Conservation (phyloP, 1,140 invertebrate genomes). For the Drosophila triauraria region DNA sequence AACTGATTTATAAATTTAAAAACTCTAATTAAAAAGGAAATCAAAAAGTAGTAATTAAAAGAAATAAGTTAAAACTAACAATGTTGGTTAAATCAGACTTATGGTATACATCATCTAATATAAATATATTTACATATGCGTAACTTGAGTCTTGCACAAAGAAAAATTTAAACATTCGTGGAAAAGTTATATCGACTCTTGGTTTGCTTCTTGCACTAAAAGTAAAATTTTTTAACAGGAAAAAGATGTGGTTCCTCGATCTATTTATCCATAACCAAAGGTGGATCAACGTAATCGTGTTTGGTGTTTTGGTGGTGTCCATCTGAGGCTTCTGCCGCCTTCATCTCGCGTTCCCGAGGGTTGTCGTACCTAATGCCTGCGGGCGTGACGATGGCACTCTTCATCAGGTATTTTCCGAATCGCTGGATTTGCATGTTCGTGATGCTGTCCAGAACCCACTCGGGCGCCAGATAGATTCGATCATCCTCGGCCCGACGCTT, state of each 20-base stretch:
- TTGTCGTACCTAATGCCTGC: slow-evolving; percentile 53
- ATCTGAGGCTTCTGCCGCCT: background rate
- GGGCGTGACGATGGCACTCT: slow-evolving; percentile 64
- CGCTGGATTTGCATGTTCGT: slow-evolving; percentile 71
- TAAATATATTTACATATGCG: slow-evolving; percentile 25
- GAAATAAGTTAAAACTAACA: background rate
- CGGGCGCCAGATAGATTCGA: slow-evolving; percentile 83
- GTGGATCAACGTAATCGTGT: slow-evolving; percentile 49
- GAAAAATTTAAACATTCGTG: background rate
- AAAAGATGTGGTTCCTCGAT: background rate
- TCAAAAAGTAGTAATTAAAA: background rate
- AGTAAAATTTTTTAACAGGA: background rate
- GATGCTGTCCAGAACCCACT: slow-evolving; percentile 86
- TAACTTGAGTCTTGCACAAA: background rate
- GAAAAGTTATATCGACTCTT: background rate
- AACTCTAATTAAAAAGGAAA: background rate
- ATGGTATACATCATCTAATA: background rate
- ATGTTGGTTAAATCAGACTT: background rate
- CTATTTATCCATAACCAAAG: slow-evolving; percentile 60
- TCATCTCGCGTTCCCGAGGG: slow-evolving; percentile 15
- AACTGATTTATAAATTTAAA: background rate
- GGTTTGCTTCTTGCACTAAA: background rate
- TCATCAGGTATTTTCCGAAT: slow-evolving; percentile 73
- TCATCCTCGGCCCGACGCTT: slow-evolving; percentile 62
- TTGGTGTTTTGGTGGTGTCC: background rate